phyloP scores from a whole-genome alignment of 2,797 vertebrate genomes.

The Cynopterus sphinx region DNA sequence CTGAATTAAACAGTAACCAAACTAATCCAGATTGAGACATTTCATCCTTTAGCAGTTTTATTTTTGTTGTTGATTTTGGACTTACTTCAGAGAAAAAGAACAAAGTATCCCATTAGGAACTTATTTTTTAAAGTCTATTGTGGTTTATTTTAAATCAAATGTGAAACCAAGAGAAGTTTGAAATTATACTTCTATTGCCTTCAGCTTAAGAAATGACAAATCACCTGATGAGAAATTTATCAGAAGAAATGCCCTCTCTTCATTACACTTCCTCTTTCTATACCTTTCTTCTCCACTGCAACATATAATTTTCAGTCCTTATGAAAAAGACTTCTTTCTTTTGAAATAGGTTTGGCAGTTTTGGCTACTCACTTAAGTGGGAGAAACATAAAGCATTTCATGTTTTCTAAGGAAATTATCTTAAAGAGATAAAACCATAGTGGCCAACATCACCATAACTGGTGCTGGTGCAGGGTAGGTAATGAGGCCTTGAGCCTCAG shows the following conservation, averaged over 20 bases:
- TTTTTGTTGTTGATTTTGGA: slow-evolving; percentile 75
- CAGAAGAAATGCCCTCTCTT: not conserved
- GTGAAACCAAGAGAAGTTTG: not conserved
- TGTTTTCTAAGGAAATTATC: slow-evolving; percentile 29
- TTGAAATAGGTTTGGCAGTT: slow-evolving; percentile 3
- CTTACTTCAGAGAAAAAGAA: slow-evolving; percentile 72
- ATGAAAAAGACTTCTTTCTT: slow-evolving; percentile 35
- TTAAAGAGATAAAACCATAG: not conserved
- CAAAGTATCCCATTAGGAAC: slow-evolving; percentile 59
- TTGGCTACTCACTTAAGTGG: not conserved
- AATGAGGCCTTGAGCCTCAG: not conserved
- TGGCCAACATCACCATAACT: not conserved
- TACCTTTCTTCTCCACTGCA: not conserved
- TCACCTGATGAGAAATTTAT: slow-evolving; percentile 62
- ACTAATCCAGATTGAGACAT: slow-evolving; percentile 67
- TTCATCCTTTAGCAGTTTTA: not conserved
- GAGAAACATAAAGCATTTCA: not conserved
- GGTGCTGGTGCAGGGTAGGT: not conserved
- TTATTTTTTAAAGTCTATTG: slow-evolving; percentile 37
- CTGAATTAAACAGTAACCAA: slow-evolving; percentile 54
- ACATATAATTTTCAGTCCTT: slow-evolving; percentile 20
- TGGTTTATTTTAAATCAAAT: slow-evolving; percentile 66
- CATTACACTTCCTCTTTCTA: not conserved
- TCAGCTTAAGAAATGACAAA: slow-evolving; percentile 65
- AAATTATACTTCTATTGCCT: slow-evolving; percentile 54